Conservation (phyloP, 2,797 vertebrate genomes). For the Nasua narica region DNA sequence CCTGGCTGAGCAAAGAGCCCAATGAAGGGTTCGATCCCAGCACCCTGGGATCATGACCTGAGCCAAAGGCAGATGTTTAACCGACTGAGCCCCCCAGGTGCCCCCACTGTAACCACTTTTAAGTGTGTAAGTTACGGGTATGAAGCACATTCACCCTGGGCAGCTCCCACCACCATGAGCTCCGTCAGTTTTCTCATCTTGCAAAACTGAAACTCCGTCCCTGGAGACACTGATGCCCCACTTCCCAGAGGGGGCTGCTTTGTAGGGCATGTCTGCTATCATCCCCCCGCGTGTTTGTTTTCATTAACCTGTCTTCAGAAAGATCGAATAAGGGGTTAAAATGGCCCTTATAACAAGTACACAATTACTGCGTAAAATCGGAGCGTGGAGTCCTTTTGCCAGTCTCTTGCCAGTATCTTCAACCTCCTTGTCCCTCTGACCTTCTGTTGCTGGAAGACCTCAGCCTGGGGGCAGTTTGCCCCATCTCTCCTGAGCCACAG, state of each 20-base stretch:
- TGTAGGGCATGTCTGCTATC: accelerated
- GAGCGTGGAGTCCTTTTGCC: not conserved
- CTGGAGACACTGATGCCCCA: not conserved
- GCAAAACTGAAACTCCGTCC: not conserved
- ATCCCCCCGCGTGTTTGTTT: accelerated
- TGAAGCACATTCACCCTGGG: accelerated
- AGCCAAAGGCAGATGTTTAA: no score
- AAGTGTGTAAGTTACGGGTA: not conserved
- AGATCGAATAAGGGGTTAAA: not conserved
- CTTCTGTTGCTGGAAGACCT: not conserved
- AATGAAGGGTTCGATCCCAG: no score
- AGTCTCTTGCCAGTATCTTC: not conserved
- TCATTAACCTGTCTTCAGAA: not conserved
- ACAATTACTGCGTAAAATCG: not conserved
- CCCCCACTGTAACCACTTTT: not conserved
- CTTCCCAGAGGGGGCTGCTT: not conserved
- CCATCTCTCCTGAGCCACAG: not conserved
- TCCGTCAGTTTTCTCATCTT: not conserved
- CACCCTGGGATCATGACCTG: no score
- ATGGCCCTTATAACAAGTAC: not conserved
- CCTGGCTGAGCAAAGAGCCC: no score
- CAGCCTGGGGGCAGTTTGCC: accelerated
- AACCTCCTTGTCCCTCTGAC: not conserved
- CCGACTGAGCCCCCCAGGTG: no score
- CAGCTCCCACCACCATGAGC: accelerated